Base-by-base conservation (phyloP, 2,888 invertebrate genomes). In the Cheilosia variabilis region DNA sequence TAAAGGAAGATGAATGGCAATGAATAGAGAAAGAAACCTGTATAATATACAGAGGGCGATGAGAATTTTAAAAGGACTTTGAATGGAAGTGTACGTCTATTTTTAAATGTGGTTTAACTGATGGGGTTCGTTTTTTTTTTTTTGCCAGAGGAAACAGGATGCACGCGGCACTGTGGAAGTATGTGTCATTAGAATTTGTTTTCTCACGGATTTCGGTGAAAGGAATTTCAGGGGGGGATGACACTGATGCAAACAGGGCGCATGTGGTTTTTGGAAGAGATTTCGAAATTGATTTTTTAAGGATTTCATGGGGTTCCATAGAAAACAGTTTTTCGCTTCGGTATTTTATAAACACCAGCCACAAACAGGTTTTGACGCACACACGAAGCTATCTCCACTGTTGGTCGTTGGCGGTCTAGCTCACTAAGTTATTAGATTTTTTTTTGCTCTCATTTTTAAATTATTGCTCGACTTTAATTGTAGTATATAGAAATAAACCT, bases 1-100 rank as follows among this genome's bases (percentile, higher is more conserved):
- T 47, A 68, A 62, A 47, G 31, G 27, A 57, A 24, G 34, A 68
- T 68, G 50, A 50, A 78, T 72, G 52, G 43, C 31, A 31, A 52
- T 22, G 60, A 57, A 53, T 41, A 15, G 6, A 60, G 37, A 37
- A 37, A 45, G n/a, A 66, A 24, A 47, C 43, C 45, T 53, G 27
- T 13, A 62, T 27, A 27, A 6, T 27, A 27, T 19, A 37, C 24
- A 31, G 31, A 19, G 50, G 52, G 27, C 57, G 41, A 31, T 55
- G 31, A 31, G 50, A 31, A 22, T 57, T 47, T 53, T 10, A 31
- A 79, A 73, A 73, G 73, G 79, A 73, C 55, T 72, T 58, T 73
- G 34, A 73, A 45, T 79, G 60, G 27, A 57, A 53, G 27, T 27
- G 66, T 24, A 45, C 22, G 53, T 68, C 60, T 52, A 52, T 57